A percentile compares a stretch with the other conserved stretches of the same genome.
phyloP scores from a whole-genome alignment of 2,797 vertebrate species.

The Notamacropus eugenii region DNA sequence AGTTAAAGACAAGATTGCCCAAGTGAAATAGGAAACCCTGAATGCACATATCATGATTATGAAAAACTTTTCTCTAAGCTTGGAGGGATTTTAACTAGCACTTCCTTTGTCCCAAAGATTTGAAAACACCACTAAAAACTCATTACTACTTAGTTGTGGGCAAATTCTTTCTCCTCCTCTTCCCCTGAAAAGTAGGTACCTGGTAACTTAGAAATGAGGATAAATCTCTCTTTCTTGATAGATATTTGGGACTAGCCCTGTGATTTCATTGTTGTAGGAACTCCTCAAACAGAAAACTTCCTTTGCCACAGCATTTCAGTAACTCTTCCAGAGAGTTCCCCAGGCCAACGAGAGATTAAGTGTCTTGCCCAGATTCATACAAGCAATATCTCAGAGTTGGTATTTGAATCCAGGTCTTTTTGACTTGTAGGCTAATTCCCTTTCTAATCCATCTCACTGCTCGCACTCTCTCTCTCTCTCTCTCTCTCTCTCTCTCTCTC shows the following conservation, averaged over 20 bases:
- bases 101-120: conserved; percentile 9
- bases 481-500: too few species aligned
- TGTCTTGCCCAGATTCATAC: not conserved
- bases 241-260: not conserved
- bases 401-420: not conserved
- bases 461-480: too few species aligned
- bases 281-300: not conserved
- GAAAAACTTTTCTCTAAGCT: conserved; percentile 15
- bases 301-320: not conserved
- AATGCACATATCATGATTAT: not conserved
- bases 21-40: not conserved
- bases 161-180: conserved; percentile 10
- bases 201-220: conserved; percentile 24
- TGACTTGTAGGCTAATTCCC: not conserved
- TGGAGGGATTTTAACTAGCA: not conserved
- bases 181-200: conserved; percentile 23
- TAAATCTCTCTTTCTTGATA: conserved; percentile 27
- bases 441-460: not conserved
- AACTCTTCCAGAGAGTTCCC: not conserved
- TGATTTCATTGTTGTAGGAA: not conserved
- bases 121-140: conserved; percentile 51
- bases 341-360: not conserved
- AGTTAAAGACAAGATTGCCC: conserved; percentile 27
- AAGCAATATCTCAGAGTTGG: not conserved
- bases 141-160: conserved; percentile 18